These are phyloP conservation scores for Yasuhikotakia modesta DNA, from an alignment of 2,797 vertebrate genomes.

Conservation along the genomic window DNA sequence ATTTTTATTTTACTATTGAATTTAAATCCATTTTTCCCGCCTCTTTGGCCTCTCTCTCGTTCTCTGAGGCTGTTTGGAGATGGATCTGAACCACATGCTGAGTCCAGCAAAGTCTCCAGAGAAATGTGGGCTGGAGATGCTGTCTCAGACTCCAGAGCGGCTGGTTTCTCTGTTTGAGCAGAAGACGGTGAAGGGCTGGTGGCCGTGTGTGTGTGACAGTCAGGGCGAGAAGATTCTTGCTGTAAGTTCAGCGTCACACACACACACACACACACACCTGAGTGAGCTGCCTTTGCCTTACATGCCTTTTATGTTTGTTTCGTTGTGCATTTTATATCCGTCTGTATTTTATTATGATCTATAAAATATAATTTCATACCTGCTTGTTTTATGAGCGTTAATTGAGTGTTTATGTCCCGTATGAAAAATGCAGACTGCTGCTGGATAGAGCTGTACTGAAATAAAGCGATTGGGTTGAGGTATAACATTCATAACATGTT, in stretches of 20 bases:
- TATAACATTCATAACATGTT: no score
- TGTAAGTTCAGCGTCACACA: slow-evolving; percentile 70
- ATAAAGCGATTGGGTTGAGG: no score
- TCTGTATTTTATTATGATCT: no score
- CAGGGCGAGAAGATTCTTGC: slow-evolving; percentile 79
- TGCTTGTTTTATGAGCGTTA: no score
- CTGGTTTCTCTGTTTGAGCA: slow-evolving; percentile 93
- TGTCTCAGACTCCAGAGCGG: slow-evolving; percentile 70
- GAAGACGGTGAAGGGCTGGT: slow-evolving; percentile 94
- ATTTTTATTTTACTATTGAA: slow-evolving; percentile 30
- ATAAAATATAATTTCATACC: no score
- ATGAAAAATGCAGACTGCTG: no score
- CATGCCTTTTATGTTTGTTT: no score
- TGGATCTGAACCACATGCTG: slow-evolving; percentile 93
- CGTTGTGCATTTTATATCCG: no score
- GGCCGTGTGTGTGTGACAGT: slow-evolving; percentile 84
- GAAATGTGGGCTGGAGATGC: slow-evolving; percentile 83
- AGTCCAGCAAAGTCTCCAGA: slow-evolving; percentile 87
- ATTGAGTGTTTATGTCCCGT: no score
- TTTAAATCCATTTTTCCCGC: no score
- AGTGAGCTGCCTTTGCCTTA: no score
- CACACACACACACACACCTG: neutral
- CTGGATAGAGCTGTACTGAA: no score
- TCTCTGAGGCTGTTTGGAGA: slow-evolving; percentile 84
- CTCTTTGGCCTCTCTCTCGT: neutral